A percentile compares a stretch with the other conserved stretches of the same genome.
Evolutionary conservation across 2,888 invertebrate genomes (phyloP).

Genomic region (Troilus luridus): DNA sequence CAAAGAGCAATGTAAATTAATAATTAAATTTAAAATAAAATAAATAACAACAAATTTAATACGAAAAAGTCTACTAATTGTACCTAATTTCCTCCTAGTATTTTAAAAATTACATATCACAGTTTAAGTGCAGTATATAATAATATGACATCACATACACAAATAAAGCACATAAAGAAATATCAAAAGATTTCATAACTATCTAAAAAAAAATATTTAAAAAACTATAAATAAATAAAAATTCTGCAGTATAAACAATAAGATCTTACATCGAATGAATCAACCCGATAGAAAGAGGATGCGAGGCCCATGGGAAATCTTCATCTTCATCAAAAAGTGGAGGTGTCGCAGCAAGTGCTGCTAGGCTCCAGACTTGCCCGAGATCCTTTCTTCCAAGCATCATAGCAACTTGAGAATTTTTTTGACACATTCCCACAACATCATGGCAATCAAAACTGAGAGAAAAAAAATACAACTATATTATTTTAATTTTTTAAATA

Average conservation of each 20-base stretch:
- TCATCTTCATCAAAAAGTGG: constrained; percentile 73
- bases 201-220: no score
- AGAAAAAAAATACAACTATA: neutral
- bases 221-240: no score
- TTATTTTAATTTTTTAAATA: neutral
- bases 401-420: constrained; percentile 86
- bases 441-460: constrained; percentile 69
- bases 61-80: no score
- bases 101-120: no score
- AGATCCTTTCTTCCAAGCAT: constrained; percentile 83
- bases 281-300: constrained; percentile 89
- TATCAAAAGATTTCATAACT: no score
- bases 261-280: constrained; percentile 86
- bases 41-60: no score
- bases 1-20: no score
- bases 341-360: constrained; percentile 76
- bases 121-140: no score
- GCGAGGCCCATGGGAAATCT: constrained; percentile 82
- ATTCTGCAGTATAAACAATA: neutral
- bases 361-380: constrained; percentile 90
- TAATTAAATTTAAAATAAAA: no score
- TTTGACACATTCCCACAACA: constrained; percentile 80
- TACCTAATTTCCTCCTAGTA: no score
- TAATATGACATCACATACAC: no score
- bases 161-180: no score